Evolutionary conservation across 1,140 invertebrate genomes (phyloP).

Genomic region (Cydia fagiglandana): DNA sequence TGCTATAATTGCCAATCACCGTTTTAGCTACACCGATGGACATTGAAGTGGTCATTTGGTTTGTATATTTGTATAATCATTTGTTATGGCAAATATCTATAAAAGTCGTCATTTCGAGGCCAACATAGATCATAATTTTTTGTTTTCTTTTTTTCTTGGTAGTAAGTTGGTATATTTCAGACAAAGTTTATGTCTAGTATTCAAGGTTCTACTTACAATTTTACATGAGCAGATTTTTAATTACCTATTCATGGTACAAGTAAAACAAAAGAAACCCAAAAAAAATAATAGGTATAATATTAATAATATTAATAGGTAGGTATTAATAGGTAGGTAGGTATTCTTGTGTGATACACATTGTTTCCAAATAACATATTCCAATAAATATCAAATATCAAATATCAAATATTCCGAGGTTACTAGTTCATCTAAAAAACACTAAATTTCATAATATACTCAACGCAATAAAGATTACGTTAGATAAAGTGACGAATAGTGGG

Average conservation of each 20-base stretch:
- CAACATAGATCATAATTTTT: too few species aligned
- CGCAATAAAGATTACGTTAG: constrained; percentile 27
- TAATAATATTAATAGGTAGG: too few species aligned
- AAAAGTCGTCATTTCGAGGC: background rate
- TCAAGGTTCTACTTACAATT: too few species aligned
- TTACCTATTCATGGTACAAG: too few species aligned
- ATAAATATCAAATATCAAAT: too few species aligned
- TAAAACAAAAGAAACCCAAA: too few species aligned
- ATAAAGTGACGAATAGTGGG: constrained; percentile 19
- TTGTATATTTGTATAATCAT: background rate
- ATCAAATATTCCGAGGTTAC: constrained; percentile 16
- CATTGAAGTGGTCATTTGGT: background rate
- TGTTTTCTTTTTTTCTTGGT: too few species aligned
- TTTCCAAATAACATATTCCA: constrained; percentile 5
- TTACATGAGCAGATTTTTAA: too few species aligned
- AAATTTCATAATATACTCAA: background rate
- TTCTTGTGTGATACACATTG: background rate
- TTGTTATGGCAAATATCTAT: background rate
- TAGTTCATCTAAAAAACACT: constrained; percentile 13
- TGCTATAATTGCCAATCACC: background rate
- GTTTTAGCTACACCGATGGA: background rate
- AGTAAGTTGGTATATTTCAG: too few species aligned
- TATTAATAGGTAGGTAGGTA: too few species aligned
- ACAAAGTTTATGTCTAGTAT: too few species aligned
- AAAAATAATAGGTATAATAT: too few species aligned